Percentiles rank a stretch among this genome's conserved stretches.
These are phyloP conservation scores for Phasianus colchicus DNA, from an alignment of 2,113 vertebrate species.

Conservation along the genomic window DNA sequence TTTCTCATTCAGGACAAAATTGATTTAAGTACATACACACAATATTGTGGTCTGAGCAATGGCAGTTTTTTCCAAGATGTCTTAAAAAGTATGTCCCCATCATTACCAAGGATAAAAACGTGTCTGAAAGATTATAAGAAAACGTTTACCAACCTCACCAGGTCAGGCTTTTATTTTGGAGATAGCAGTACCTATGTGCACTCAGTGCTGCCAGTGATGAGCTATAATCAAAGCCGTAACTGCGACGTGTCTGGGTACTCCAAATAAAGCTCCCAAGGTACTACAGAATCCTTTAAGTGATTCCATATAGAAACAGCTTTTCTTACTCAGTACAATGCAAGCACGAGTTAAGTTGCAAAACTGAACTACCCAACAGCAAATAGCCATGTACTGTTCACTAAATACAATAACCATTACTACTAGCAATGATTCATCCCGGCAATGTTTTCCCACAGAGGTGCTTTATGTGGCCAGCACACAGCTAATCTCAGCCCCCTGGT, in stretches of 20 bases:
- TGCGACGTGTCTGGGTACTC: not conserved
- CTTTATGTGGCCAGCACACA: not conserved
- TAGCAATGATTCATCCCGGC: not conserved
- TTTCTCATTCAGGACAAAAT: constrained; percentile 14
- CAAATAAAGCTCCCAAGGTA: not conserved
- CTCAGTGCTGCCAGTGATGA: not conserved
- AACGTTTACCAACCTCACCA: not conserved
- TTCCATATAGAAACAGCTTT: not conserved
- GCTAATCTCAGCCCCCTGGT: not conserved
- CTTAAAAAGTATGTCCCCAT: not conserved
- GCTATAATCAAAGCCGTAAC: not conserved
- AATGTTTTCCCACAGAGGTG: not conserved
- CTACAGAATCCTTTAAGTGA: not conserved
- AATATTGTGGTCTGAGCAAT: not conserved
- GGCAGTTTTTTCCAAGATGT: not conserved
- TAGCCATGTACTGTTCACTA: not conserved
- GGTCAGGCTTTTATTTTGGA: not conserved
- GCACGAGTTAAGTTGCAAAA: not conserved
- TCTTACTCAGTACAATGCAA: not conserved
- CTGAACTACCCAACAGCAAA: not conserved
- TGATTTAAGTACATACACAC: not conserved
- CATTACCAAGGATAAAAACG: not conserved
- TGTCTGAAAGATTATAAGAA: not conserved
- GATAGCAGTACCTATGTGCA: not conserved
- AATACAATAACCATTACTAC: not conserved